Evolutionary conservation across 1,140 invertebrate genomes (phyloP), one percentile per base, ranked within the genome.

Genomic region (Drosophila ercepeae): DNA sequence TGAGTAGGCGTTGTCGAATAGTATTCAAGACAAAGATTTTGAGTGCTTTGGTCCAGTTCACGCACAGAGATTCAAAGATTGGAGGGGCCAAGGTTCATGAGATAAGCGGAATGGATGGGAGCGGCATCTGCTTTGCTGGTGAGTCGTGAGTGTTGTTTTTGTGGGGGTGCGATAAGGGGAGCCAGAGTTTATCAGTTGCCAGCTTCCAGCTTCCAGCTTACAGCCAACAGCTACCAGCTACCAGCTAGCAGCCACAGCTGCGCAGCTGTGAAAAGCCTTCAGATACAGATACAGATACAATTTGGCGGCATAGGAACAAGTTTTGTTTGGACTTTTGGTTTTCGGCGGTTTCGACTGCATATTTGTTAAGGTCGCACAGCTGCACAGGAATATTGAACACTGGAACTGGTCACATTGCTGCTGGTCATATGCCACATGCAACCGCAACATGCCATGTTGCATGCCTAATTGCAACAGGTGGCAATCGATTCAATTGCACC

Each of bases 401-500:
- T 18, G 45, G 59, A 58, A 77, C 76, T 58, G 58, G 53, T 69
- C 78, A 69, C 68, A 71, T 59, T 81, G 81, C 81, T 86, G 79
- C 73, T 86, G 81, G 65, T 75, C 79, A 83, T 84, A 83, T 75
- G 81, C 65, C 82, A 74, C 81, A 77, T 57, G 36, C 55, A 60
- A 67, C 81, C 72, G 68, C 81, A 86, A 82, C 82, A 86, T 78
- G 82, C 60, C 78, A 82, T 89, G 83, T 88, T 86, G 82, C 82
- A 88, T 89, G 78, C 82, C 78, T 88, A 88, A 88, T 88, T 88
- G 83, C 82, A 88, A 88, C 82, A 88, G 82, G 82, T 88, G 82
- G 82, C 82, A 88, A 88, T 71, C 68, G 68, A 51, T 29, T 49
- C 64, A 49, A 54, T 44, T 69, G 63, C 64, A 70, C 53, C 55